phyloP scores from a whole-genome alignment of 2,797 vertebrate genomes.

The Scyliorhinus canicula region DNA sequence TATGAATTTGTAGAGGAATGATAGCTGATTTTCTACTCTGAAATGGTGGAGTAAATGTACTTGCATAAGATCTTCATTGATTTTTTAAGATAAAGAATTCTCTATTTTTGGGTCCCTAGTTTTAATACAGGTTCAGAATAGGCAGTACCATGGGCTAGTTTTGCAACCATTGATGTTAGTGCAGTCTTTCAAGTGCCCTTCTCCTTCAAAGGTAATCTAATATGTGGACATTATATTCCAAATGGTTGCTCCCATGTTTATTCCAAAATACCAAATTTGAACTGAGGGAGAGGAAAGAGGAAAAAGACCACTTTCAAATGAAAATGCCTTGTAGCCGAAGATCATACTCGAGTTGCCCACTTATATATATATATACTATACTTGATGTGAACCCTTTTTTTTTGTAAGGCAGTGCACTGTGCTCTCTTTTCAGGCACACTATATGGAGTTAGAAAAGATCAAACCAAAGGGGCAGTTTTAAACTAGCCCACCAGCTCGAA shows the following conservation, averaged over 20 bases:
- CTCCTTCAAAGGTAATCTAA: background rate
- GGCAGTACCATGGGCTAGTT: background rate
- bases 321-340: background rate
- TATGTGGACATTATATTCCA: background rate
- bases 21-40: background rate
- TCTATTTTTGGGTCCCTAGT: conserved; percentile 1
- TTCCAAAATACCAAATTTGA: background rate
- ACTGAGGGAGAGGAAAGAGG: background rate
- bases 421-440: too few relatives aligned
- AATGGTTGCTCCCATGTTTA: background rate
- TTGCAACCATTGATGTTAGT: background rate
- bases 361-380: background rate
- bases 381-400: background rate
- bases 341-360: background rate
- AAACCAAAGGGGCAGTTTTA: too few relatives aligned
- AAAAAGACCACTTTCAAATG: background rate
- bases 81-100: background rate
- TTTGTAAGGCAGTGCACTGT: too few relatives aligned
- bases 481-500: background rate
- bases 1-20: conserved; percentile 11
- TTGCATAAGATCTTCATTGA: background rate
- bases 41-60: conserved; percentile 12
- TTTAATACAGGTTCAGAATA: background rate
- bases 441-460: too few relatives aligned
- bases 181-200: background rate